phyloP scores from a whole-genome alignment of 2,797 vertebrate genomes.

The Diceros bicornis region DNA sequence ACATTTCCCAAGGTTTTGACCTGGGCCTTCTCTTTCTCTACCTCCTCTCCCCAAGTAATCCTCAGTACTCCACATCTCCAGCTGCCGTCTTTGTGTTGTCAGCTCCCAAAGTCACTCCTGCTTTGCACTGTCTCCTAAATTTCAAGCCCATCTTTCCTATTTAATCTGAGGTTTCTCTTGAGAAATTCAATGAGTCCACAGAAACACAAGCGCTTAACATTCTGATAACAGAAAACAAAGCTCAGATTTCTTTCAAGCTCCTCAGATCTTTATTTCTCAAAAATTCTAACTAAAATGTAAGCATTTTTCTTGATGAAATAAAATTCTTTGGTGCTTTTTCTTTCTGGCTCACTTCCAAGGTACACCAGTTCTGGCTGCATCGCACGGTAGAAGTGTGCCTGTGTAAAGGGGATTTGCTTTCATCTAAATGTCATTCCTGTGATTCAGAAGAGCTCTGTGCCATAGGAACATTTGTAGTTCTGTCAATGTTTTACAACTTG shows the following conservation, averaged over 20 bases:
- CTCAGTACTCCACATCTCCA: rapidly evolving
- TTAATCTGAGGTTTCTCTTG: not conserved
- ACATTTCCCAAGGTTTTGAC: not conserved
- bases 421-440: constrained; percentile 61
- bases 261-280: not conserved
- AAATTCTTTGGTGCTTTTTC: not conserved
- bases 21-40: not conserved
- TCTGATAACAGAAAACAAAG: not conserved
- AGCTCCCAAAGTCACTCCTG: not conserved
- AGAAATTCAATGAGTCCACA: not conserved
- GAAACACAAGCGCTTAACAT: not conserved
- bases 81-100: not conserved
- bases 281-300: not conserved
- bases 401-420: constrained; percentile 29
- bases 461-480: constrained; percentile 39
- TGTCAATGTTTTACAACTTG: constrained; percentile 45
- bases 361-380: not conserved
- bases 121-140: not conserved
- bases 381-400: not conserved
- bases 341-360: not conserved
- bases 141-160: not conserved
- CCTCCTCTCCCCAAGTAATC: not conserved
- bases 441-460: constrained; percentile 55
- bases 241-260: constrained; percentile 17
- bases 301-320: not conserved